These are phyloP conservation scores for Aegotheles bennettii DNA, from an alignment of 2,113 vertebrate species.

Conservation along the genomic window DNA sequence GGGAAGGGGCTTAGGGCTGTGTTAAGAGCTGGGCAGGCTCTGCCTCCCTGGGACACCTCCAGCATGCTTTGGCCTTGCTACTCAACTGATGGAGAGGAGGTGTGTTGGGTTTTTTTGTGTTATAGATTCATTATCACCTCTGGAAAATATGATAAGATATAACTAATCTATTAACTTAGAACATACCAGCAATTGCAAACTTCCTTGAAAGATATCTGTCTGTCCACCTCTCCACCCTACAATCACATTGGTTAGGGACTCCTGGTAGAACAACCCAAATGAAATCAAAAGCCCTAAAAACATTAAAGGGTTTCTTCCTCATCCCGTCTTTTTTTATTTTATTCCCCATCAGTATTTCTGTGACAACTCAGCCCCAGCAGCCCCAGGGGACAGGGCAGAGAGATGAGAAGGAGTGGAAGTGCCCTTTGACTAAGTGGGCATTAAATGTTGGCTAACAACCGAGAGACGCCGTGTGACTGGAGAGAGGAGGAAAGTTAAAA, in stretches of 20 bases:
- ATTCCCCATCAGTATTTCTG: constrained; percentile 19
- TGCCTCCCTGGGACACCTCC: neutral
- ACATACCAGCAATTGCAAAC: rapidly evolving
- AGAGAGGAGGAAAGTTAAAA: constrained; percentile 69
- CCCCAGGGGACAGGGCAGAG: constrained; percentile 61
- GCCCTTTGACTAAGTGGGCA: constrained; percentile 72
- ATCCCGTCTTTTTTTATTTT: neutral
- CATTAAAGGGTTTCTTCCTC: neutral
- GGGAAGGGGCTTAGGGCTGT: neutral
- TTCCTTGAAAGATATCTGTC: neutral
- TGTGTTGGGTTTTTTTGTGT: neutral
- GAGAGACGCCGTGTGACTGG: constrained; percentile 70
- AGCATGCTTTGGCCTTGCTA: neutral
- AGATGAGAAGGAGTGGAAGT: constrained; percentile 66
- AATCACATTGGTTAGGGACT: neutral
- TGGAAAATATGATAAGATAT: neutral
- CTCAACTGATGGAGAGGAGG: neutral
- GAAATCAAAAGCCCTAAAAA: neutral
- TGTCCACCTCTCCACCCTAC: neutral
- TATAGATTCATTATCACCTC: neutral
- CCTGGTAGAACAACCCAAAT: neutral
- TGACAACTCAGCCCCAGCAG: constrained; percentile 44
- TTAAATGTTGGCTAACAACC: constrained; percentile 75
- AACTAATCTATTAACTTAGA: neutral
- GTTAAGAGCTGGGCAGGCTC: neutral